These are phyloP conservation scores for Noctuana brunneofusca DNA, from an alignment of 2,888 invertebrate genomes.

Conservation along the genomic window DNA sequence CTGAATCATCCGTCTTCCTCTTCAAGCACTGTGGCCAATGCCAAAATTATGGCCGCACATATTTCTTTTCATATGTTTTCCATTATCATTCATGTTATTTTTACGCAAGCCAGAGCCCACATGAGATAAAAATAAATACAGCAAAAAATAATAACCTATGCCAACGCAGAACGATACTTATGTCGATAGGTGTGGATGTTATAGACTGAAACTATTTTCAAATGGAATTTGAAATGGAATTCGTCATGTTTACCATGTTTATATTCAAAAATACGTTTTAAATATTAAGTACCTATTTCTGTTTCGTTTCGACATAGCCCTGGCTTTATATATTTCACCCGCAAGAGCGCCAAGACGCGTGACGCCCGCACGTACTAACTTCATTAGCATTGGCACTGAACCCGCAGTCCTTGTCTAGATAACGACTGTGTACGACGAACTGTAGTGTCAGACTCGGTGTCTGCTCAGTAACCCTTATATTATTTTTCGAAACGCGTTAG, in stretches of 20 bases:
- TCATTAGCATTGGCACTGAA: slow-evolving; percentile 78
- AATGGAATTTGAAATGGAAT: slow-evolving; percentile 4
- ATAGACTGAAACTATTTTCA: background rate
- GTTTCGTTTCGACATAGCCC: slow-evolving; percentile 57
- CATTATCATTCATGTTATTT: slow-evolving; percentile 31
- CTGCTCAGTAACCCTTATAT: slow-evolving; percentile 36
- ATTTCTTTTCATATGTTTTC: slow-evolving; percentile 33
- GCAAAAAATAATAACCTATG: slow-evolving; percentile 16
- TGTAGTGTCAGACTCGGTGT: slow-evolving; percentile 43
- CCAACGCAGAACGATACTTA: slow-evolving; percentile 8
- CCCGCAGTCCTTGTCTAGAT: slow-evolving; percentile 75
- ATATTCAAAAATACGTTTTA: slow-evolving; percentile 10
- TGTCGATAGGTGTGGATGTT: background rate
- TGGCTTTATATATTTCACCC: slow-evolving; percentile 65
- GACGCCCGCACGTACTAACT: slow-evolving; percentile 65
- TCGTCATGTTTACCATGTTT: slow-evolving; percentile 11
- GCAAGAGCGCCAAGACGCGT: slow-evolving; percentile 77
- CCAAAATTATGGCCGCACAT: slow-evolving; percentile 47
- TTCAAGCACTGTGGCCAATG: slow-evolving; percentile 57
- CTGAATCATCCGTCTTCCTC: too few relatives aligned
- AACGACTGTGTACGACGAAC: slow-evolving; percentile 64
- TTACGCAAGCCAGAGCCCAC: slow-evolving; percentile 26
- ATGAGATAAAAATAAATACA: slow-evolving; percentile 25
- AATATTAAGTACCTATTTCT: slow-evolving; percentile 37
- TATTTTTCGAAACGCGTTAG: slow-evolving; percentile 35